Percentiles rank a stretch among this genome's conserved stretches.
phyloP scores from a whole-genome alignment of 2,888 invertebrate genomes.

The Amphipyra tragopoginis region DNA sequence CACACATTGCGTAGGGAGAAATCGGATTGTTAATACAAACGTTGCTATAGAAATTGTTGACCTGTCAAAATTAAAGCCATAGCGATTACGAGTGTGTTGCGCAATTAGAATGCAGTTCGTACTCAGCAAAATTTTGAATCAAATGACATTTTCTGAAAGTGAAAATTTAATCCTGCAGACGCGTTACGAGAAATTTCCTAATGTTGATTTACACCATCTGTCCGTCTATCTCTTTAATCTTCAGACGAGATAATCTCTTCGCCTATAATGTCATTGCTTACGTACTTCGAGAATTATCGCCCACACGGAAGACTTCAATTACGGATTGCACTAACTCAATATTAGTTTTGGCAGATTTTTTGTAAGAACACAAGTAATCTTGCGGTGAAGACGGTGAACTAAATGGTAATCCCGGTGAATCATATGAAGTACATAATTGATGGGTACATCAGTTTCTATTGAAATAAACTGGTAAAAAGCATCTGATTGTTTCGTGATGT shows the following conservation, averaged over 20 bases:
- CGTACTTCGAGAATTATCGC: constrained; percentile 24
- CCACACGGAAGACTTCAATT: constrained; percentile 25
- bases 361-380: constrained; percentile 13
- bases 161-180: constrained; percentile 5
- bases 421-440: constrained; percentile 26
- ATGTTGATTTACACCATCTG: constrained; percentile 2
- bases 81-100: no score
- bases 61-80: no score
- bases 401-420: constrained; percentile 46
- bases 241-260: constrained; percentile 21
- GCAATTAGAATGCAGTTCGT: no score
- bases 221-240: constrained; percentile 24
- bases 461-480: constrained; percentile 32
- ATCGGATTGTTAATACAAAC: no score
- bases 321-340: constrained; percentile 25
- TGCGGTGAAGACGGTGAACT: constrained; percentile 2
- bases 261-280: constrained; percentile 24
- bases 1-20: no score
- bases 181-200: neutral
- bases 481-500: constrained; percentile 36
- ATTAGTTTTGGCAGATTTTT: constrained; percentile 28
- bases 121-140: neutral
- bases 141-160: neutral
- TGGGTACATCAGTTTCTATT: constrained; percentile 33
- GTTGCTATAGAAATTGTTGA: no score